Conservation (phyloP, 2,113 vertebrate species). For the Meles meles region DNA sequence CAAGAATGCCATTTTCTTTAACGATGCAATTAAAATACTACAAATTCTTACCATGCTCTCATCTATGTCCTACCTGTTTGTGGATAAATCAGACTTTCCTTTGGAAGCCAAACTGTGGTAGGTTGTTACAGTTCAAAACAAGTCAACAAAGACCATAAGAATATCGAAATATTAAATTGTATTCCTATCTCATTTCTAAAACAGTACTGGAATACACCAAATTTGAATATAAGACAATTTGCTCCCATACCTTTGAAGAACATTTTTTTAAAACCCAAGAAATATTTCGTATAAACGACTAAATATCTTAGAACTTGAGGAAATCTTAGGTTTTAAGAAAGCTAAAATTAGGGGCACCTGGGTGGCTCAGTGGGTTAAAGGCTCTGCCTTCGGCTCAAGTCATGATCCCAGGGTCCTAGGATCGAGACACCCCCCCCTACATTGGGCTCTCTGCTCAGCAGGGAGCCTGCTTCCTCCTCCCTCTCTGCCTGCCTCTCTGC, state of each 20-base stretch:
- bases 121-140: not conserved
- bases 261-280: conserved; percentile 1
- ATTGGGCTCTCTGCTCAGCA: no score
- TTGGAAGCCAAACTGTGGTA: not conserved
- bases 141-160: not conserved
- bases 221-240: conserved; percentile 27
- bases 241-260: not conserved
- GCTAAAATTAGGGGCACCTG: not conserved
- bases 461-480: no score
- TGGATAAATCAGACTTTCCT: conserved; percentile 33
- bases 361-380: no score
- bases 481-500: no score
- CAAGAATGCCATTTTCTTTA: conserved; percentile 53
- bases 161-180: not conserved
- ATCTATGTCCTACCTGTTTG: not conserved
- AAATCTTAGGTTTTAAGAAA: conserved; percentile 48
- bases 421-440: no score
- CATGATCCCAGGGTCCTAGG: no score
- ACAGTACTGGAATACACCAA: not conserved
- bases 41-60: not conserved
- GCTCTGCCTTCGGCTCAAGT: no score
- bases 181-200: conserved; percentile 28
- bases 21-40: conserved; percentile 42
- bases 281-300: conserved; percentile 35
- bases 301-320: not conserved